Conservation (phyloP, 2,888 invertebrate species). For the Eristalinus aeneus region DNA sequence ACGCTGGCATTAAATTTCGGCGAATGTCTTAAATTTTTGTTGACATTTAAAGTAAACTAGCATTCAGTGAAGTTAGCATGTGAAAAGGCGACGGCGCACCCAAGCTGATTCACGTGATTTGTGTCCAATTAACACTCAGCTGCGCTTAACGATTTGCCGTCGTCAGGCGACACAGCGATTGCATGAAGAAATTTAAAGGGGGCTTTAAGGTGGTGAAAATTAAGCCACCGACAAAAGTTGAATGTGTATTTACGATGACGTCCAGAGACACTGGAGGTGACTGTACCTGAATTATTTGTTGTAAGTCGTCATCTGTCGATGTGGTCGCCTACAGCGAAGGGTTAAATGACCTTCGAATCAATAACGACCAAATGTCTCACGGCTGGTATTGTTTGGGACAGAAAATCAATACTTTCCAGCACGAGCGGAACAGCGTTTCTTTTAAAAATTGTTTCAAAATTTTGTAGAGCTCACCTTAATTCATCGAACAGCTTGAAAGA, state of each 20-base stretch:
- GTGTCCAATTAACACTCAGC: neutral
- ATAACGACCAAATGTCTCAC: neutral
- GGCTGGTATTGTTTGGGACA: neutral
- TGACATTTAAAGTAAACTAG: conserved; percentile 57
- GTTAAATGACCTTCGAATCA: conserved; percentile 43
- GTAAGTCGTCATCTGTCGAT: conserved; percentile 11
- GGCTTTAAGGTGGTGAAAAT: neutral
- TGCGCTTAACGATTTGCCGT: conserved; percentile 45
- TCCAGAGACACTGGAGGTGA: neutral
- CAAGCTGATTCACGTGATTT: conserved; percentile 59
- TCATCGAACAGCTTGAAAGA: neutral
- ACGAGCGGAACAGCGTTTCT: neutral
- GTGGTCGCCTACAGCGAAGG: neutral
- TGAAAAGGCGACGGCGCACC: conserved; percentile 43
- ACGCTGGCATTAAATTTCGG: conserved; percentile 38
- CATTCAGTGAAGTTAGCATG: conserved; percentile 46
- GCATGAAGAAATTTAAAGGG: conserved; percentile 2
- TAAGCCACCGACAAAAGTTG: neutral
- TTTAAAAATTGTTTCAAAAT: conserved; percentile 39
- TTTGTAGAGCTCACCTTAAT: conserved; percentile 42
- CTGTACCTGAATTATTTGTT: neutral
- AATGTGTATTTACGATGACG: neutral
- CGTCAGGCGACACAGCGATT: neutral
- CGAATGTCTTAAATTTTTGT: conserved; percentile 58
- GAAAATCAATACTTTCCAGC: conserved; percentile 37